Conservation (phyloP, 1,140 invertebrate species). For the Latrodectus geometricus region DNA sequence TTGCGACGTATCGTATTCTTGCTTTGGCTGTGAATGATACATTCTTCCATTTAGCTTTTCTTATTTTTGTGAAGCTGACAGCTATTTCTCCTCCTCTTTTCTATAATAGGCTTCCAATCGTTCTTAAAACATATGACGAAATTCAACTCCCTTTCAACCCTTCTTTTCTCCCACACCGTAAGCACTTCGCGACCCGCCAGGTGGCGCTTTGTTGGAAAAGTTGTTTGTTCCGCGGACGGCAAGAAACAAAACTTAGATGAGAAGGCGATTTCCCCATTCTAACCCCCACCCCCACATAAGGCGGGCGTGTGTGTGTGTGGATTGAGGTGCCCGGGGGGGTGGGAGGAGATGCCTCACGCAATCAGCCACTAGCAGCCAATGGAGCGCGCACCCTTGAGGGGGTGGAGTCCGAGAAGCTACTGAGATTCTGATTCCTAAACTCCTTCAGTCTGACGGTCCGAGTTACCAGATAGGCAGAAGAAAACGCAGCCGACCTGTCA, state of each 20-base stretch:
- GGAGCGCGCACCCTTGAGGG: constrained; percentile 37
- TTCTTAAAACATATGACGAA: no score
- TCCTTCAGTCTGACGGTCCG: constrained; percentile 18
- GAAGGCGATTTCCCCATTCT: constrained; percentile 36
- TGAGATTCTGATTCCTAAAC: constrained; percentile 4
- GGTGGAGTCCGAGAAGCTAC: constrained; percentile 56
- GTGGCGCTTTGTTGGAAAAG: constrained; percentile 3
- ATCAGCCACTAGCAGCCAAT: constrained; percentile 13
- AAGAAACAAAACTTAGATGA: not conserved
- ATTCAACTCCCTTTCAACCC: not conserved
- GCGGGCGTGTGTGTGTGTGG: constrained; percentile 1
- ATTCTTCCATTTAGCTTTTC: no score
- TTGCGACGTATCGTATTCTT: no score
- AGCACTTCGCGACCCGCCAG: constrained; percentile 1
- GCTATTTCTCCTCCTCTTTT: no score
- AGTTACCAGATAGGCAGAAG: not conserved
- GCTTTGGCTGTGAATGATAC: no score
- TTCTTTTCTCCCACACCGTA: not conserved
- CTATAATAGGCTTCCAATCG: no score
- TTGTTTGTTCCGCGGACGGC: not conserved
- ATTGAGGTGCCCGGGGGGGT: constrained; percentile 29
- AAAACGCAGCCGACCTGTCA: constrained; percentile 9
- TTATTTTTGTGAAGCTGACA: no score
- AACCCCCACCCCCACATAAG: constrained; percentile 35
- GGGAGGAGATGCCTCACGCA: constrained; percentile 55